phyloP scores from a whole-genome alignment of 2,113 vertebrate species.

The Sinocyclocheilus rhinocerous region DNA sequence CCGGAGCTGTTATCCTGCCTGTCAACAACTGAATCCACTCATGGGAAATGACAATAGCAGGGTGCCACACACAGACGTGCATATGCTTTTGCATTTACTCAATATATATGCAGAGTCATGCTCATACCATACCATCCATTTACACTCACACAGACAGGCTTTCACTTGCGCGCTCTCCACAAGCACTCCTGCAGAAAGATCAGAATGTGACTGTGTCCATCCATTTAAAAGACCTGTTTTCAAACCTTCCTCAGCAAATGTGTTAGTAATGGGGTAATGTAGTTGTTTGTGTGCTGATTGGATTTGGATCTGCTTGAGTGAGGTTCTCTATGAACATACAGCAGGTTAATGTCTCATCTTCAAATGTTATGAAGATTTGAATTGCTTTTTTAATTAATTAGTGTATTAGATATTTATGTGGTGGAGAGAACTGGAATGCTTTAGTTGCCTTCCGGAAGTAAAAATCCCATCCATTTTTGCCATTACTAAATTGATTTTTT shows the following conservation, averaged over 20 bases:
- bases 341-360: not conserved
- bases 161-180: not conserved
- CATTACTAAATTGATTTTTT: not conserved
- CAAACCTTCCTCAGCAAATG: not conserved
- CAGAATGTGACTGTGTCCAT: not conserved
- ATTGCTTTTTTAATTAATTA: not conserved
- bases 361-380: not conserved
- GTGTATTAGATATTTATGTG: not conserved
- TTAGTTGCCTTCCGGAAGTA: not conserved
- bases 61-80: slow-evolving; percentile 1
- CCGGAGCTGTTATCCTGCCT: slow-evolving; percentile 12
- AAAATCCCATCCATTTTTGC: not conserved
- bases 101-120: slow-evolving; percentile 26
- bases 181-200: not conserved
- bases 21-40: slow-evolving; percentile 24
- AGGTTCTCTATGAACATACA: not conserved
- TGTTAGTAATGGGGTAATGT: not conserved
- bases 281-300: not conserved
- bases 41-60: slow-evolving; percentile 33
- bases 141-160: not conserved
- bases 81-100: not conserved
- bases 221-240: not conserved
- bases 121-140: not conserved
- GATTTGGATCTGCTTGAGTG: not conserved
- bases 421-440: not conserved